Base-by-base conservation (phyloP, 2,888 invertebrate species). In the Rhaphigaster nebulosa region DNA sequence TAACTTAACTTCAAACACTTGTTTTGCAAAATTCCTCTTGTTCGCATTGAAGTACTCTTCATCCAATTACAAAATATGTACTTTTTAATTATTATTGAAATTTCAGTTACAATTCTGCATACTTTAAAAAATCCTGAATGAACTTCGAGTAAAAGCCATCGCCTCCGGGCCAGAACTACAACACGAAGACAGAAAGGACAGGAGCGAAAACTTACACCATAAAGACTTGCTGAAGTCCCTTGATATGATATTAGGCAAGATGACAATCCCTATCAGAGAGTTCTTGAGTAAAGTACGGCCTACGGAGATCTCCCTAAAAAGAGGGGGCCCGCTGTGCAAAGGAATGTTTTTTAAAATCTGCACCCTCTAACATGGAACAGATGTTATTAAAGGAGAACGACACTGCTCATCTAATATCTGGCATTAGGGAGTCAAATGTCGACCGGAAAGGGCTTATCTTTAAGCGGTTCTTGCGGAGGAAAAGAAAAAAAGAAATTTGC, bases 351-450 rank as follows among this genome's bases (percentile, higher is more conserved):
- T 84, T 84, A 84, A 84, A 50, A 84, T 84, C 84, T 84, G 84
- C 84, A 84, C 84, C 84, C 84, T 84, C 84, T 84, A 84, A 84
- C 84, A 45, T 84, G 84, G 84, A 84, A 84, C 84, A 84, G 84
- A 84, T 84, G 84, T 84, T 84, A 84, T 84, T 84, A 84, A 84
- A 84, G 84, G 84, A 84, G 84, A 84, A 84, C 45, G 84, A 84
- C 45, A 84, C 84, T 84, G 45, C 84, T 84, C 84, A 84, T 84
- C 84, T 84, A 84, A 84, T 84, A 84, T 84, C 84, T 84, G 84
- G 84, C 84, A 84, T 84, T 84, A 84, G 84, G 26, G 84, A 84
- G 84, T 84, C 84, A 84, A 84, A 84, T 84, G 84, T 84, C 84
- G 84, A 84, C 84, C 84, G 84, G 45, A 84, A 84, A 84, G 84